phyloP scores from a whole-genome alignment of 2,797 vertebrate species.

The Pteropus rufus region DNA sequence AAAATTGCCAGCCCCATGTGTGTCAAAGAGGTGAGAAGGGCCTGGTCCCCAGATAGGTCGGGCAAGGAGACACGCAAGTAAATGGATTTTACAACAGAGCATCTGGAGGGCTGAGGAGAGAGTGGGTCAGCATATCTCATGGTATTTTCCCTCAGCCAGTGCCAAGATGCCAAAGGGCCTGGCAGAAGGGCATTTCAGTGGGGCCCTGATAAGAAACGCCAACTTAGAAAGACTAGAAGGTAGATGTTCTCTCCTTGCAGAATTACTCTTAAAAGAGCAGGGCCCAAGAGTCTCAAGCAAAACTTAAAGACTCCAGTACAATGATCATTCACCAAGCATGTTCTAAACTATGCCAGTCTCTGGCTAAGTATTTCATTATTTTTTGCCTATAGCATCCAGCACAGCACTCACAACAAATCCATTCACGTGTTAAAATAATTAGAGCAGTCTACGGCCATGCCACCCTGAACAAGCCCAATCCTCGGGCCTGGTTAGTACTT shows the following conservation, averaged over 20 bases:
- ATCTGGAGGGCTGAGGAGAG: not conserved
- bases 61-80: not conserved
- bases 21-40: not conserved
- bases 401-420: not conserved
- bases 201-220: not conserved
- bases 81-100: not conserved
- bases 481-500: no score
- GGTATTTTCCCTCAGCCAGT: not conserved
- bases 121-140: not conserved
- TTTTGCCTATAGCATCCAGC: not conserved
- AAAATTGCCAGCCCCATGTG: fast-evolving
- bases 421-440: not conserved
- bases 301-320: not conserved
- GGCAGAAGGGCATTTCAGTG: not conserved
- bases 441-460: not conserved
- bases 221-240: not conserved
- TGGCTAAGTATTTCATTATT: not conserved
- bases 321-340: not conserved
- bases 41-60: not conserved
- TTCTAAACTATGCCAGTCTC: not conserved
- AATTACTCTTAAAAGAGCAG: not conserved
- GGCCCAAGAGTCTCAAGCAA: not conserved
- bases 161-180: not conserved
- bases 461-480: no score
- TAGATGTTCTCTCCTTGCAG: not conserved